Evolutionary conservation across 2,113 vertebrate species (phyloP), one percentile per base, ranked within the genome.

Genomic region (Hylia prasina): DNA sequence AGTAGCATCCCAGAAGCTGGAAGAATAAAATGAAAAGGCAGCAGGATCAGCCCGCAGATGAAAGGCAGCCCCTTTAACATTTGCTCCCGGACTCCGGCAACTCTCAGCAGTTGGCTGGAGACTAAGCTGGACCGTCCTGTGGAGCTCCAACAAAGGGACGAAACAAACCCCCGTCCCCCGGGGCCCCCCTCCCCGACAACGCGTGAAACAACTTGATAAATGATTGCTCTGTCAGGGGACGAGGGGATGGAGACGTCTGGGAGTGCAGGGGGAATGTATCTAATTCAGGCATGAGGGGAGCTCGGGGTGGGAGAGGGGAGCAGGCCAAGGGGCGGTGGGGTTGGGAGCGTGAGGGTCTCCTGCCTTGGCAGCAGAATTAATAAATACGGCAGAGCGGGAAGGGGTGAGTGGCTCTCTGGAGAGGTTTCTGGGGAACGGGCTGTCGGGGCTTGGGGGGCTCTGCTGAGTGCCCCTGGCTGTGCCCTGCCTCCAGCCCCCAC

Each of bases 71-170:
- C 97, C 97, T 98, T 97, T 97, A 98, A 97, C 97, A 97, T 93
- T 98, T 97, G 97, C 96, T 98, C 97, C 96, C 76, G 84, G 95
- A 97, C 97, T 97, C 97, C 91, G 79, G 97, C 97, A 96, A 97
- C 96, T 98, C 98, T 98, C 98, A 98, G 98, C 98, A 98, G 98
- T 98, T 98, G 98, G 98, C 98, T 98, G 98, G 98, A 98, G 98
- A 98, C 98, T 95, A 97, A 97, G 97, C 96, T 97, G 97, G 98
- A 97, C 57, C 44, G 96, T 98, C 98, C 98, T 96, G 98, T 86
- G 95, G 98, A 73, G 98, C 94, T 94, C 71, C 96, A 98, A 98
- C 98, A 98, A 98, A 98, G 95, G 97, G 97, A 97, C 94, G 96
- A 97, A 98, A 98, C 97, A 98, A 98, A 97, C 97, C 96, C 85